These are phyloP conservation scores for Sebastes trivittatus DNA, from an alignment of 2,797 vertebrate species.

Conservation along the genomic window DNA sequence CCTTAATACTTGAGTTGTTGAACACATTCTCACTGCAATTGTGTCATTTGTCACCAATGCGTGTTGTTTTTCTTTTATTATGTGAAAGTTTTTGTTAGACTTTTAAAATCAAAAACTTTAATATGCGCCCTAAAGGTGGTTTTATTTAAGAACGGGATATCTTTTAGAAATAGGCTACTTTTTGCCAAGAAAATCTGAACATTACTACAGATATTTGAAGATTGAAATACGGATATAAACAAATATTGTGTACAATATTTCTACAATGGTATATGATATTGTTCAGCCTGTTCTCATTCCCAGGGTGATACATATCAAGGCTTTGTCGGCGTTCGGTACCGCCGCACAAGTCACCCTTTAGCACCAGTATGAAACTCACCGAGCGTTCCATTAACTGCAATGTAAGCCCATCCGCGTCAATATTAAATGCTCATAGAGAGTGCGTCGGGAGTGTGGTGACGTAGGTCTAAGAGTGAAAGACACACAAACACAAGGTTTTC, in stretches of 20 bases:
- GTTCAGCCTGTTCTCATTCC: too few relatives aligned
- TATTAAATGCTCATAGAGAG: too few relatives aligned
- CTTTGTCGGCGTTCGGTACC: too few relatives aligned
- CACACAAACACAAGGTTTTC: too few relatives aligned
- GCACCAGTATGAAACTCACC: too few relatives aligned
- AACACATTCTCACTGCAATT: not conserved
- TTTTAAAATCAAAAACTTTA: not conserved
- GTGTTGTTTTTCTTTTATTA: not conserved
- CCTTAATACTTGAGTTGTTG: conserved; percentile 16
- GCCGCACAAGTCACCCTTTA: too few relatives aligned
- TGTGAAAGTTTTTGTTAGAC: not conserved
- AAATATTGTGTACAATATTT: not conserved
- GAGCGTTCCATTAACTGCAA: too few relatives aligned
- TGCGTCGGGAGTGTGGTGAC: too few relatives aligned
- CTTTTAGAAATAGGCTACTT: not conserved
- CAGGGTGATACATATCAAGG: too few relatives aligned
- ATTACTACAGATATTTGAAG: not conserved
- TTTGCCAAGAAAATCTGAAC: not conserved
- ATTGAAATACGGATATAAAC: not conserved
- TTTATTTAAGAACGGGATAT: not conserved
- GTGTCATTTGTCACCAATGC: not conserved
- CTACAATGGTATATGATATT: too few relatives aligned
- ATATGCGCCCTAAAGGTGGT: not conserved
- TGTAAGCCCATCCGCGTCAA: too few relatives aligned
- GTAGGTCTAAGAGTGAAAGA: too few relatives aligned